These are phyloP conservation scores for Drosophila kurseongensis DNA, from an alignment of 1,140 invertebrate genomes.

Conservation along the genomic window DNA sequence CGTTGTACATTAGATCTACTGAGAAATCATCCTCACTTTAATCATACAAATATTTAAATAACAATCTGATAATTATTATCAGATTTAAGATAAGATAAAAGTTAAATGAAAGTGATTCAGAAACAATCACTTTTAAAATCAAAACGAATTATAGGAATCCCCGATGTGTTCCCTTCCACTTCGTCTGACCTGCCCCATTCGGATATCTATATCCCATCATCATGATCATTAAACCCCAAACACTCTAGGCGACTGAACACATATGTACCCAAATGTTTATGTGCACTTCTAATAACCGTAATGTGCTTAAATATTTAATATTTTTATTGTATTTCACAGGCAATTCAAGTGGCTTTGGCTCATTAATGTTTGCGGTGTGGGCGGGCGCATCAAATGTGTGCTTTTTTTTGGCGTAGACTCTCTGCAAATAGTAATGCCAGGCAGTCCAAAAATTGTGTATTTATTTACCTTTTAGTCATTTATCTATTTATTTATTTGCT, in stretches of 20 bases:
- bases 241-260: conserved; percentile 32
- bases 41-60: neutral
- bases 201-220: conserved; percentile 37
- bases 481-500: conserved; percentile 82
- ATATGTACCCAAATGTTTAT: conserved; percentile 52
- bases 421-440: conserved; percentile 63
- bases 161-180: neutral
- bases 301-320: conserved; percentile 81
- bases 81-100: neutral
- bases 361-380: conserved; percentile 55
- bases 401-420: conserved; percentile 56
- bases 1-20: neutral
- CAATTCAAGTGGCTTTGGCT: conserved; percentile 60
- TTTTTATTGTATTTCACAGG: conserved; percentile 75
- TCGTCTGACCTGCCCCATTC: conserved; percentile 1
- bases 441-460: conserved; percentile 75
- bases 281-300: conserved; percentile 74
- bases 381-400: conserved; percentile 47
- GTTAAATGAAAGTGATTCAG: neutral
- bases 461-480: conserved; percentile 83
- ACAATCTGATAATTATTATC: neutral
- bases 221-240: conserved; percentile 34
- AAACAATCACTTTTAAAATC: neutral
- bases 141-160: too few species aligned
- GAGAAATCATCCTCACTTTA: neutral